Evolutionary conservation across 2,888 invertebrate species (phyloP).

Genomic region (Elaeidobius kamerunicus): DNA sequence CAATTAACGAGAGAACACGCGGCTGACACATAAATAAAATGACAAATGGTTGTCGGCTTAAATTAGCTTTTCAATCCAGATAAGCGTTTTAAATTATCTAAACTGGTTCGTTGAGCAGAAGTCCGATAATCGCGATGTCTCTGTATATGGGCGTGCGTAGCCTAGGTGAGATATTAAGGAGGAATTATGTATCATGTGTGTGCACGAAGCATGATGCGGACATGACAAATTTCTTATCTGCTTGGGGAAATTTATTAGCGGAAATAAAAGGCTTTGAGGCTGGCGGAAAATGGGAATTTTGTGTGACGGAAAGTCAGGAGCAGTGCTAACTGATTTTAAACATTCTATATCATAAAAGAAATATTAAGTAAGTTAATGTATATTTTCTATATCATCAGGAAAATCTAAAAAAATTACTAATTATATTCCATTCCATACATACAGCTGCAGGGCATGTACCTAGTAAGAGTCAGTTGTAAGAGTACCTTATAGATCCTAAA

Average conservation of each 20-base stretch:
- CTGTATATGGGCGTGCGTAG: conserved; percentile 20
- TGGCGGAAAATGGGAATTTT: too few species aligned
- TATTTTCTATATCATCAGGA: too few species aligned
- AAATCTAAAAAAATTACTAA: too few species aligned
- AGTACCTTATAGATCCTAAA: too few species aligned
- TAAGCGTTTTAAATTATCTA: conserved; percentile 36
- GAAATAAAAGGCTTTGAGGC: conserved; percentile 6
- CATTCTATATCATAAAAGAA: too few species aligned
- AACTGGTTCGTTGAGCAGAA: conserved; percentile 32
- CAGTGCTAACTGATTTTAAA: too few species aligned
- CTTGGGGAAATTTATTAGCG: conserved; percentile 6
- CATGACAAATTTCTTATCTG: conserved; percentile 22
- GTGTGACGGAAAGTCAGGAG: too few species aligned
- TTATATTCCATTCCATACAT: too few species aligned
- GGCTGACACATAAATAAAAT: conserved; percentile 40
- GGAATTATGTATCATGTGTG: conserved; percentile 15
- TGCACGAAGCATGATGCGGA: conserved; percentile 25
- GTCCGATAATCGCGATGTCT: conserved; percentile 28
- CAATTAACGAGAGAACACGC: conserved; percentile 36
- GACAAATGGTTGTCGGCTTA: conserved; percentile 40
- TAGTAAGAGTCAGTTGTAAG: too few species aligned
- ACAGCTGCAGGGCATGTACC: too few species aligned
- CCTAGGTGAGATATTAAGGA: conserved; percentile 26
- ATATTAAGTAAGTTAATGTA: too few species aligned
- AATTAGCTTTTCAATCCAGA: conserved; percentile 39